Conservation (phyloP, 2,113 vertebrate genomes). For the Psilopsiagon aymara region DNA sequence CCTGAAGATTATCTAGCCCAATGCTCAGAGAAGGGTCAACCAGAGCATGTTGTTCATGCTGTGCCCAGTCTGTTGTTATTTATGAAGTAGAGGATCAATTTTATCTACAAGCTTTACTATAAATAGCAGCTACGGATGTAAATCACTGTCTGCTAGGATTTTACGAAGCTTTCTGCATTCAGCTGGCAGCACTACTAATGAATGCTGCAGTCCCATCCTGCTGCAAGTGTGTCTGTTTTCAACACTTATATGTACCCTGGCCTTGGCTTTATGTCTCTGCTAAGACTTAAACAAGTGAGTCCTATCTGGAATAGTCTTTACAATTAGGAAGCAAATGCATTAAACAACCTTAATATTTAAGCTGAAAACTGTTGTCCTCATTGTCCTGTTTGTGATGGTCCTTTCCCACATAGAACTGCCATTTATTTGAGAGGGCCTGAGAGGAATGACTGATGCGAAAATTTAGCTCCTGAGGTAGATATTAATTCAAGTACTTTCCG, state of each 20-base stretch:
- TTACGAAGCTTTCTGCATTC: background rate
- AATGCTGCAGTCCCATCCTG: background rate
- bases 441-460: background rate
- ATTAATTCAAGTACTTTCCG: background rate
- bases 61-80: fast-evolving
- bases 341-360: background rate
- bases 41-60: background rate
- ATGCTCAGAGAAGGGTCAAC: background rate
- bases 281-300: background rate
- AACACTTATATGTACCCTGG: background rate
- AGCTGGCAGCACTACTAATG: background rate
- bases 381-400: background rate
- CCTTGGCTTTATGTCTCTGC: background rate
- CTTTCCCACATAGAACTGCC: background rate
- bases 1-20: background rate
- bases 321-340: background rate
- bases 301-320: background rate
- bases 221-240: background rate
- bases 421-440: background rate
- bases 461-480: background rate
- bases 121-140: background rate
- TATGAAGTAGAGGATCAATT: background rate
- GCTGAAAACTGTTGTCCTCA: background rate
- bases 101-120: background rate
- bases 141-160: background rate